Evolutionary conservation across 1,140 invertebrate genomes (phyloP).

Genomic region (Bombus sylvicola): DNA sequence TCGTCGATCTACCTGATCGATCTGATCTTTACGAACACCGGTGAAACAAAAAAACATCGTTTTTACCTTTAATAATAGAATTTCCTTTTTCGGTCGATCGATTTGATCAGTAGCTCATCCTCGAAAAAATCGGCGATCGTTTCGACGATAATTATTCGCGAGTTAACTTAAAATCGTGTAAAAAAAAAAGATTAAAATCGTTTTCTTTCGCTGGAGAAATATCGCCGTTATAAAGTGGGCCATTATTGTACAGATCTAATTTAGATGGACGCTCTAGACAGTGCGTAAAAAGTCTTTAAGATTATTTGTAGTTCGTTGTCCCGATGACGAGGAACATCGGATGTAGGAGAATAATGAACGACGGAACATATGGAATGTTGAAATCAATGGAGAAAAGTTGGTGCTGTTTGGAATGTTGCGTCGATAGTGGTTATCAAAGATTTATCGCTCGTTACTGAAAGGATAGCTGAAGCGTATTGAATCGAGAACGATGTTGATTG

Average conservation of each 20-base stretch:
- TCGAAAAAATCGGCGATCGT: constrained; percentile 21
- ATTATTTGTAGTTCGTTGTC: constrained; percentile 10
- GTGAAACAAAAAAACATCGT: constrained; percentile 6
- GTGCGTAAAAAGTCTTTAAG: constrained; percentile 16
- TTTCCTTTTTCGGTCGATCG: constrained; percentile 30
- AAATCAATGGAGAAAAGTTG: too few species aligned
- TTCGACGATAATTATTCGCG: neutral
- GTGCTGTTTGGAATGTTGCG: neutral
- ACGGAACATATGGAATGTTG: too few species aligned
- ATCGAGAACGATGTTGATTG: neutral
- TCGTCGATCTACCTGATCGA: neutral
- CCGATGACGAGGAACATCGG: neutral
- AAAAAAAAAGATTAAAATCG: too few species aligned
- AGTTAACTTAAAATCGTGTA: too few species aligned
- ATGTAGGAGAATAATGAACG: neutral
- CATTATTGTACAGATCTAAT: constrained; percentile 47
- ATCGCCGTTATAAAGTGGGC: constrained; percentile 44
- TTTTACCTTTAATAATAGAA: constrained; percentile 33
- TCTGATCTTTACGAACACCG: neutral
- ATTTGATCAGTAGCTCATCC: constrained; percentile 19
- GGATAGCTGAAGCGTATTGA: neutral
- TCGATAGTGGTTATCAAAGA: neutral
- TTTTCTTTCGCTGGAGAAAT: neutral
- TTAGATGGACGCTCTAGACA: constrained; percentile 9
- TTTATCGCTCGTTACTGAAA: constrained; percentile 10